Base-by-base conservation (phyloP, 2,888 invertebrate species). In the Gari tellinella region DNA sequence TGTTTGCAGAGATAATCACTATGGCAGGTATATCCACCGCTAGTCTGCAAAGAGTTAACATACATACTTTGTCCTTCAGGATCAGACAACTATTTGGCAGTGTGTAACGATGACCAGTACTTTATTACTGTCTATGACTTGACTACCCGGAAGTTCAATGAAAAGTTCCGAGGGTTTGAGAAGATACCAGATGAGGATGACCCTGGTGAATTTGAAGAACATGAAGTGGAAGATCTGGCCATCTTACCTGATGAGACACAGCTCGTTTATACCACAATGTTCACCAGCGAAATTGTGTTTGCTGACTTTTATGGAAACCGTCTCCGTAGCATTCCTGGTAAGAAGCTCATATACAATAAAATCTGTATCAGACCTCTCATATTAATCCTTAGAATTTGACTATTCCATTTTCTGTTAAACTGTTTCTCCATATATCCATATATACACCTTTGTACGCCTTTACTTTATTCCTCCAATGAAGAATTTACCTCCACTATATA, bases 201-300 rank as follows among this genome's bases (percentile, higher is more conserved):
- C n/a, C n/a, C n/a, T n/a, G 77, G 66, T 8, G 78, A 77, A 15
- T 64, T 41, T 19, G 73, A 70, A 5, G 72, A 79, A 10, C 62
- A 66, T 19, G 67, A 68, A 10, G 60, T 82, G 12, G 79, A 82
- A 17, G 77, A 65, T 8, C 17, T 83, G 48, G 65, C 57, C 12
- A 72, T 83, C 12, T 65, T 68, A 5, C 70, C 58, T 0, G 77
- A 79, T 23, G 81, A 80, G 46, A 64, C 66, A 38, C 49, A 52
- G 40, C 56, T 83, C 8, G 56, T 58, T 7, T 72, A 75, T 43
- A 74, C 75, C 19, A 77, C 65, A 17, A 15, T 61, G 55, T 61
- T 63, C 19, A 72, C 76, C 55, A 77, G 74, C 46, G 73, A 80
- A 43, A 48, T 83, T 1, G 52, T 81, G 15, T 72, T 83, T 43